Base-by-base conservation (phyloP, 1,140 invertebrate species). In the Eueides isabella region DNA sequence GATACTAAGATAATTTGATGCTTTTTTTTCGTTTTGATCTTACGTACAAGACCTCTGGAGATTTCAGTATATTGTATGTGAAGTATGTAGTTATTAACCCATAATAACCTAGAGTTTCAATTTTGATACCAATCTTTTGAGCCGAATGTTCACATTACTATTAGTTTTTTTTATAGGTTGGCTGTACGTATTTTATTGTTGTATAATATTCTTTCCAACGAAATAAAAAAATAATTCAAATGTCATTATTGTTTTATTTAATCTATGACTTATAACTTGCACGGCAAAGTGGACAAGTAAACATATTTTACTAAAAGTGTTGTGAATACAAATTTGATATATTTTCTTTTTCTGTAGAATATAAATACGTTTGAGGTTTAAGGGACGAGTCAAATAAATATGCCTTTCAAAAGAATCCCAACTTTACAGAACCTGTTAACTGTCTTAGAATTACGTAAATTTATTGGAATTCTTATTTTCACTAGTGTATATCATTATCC, bases 381-480 rank as follows among this genome's bases (percentile, higher is more conserved):
- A n/a, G 2, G 48, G 48, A 55, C 48, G 48, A 55, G 48, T 55
- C 48, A 19, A 55, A 55, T n/a, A 77, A 79, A 81, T 84, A 84
- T 82, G 78, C 80, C 72, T 75, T 81, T 72, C 79, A 82, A 82
- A 82, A 79, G 74, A 82, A 85, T 81, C 48, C 48, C 48, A 55
- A 19, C n/a, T 55, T 80, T 77, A 77, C 83, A 71, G 80, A 80
- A 77, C 77, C 76, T 78, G 72, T n/a, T 82, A 78, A 80, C 78
- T 78, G 77, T 80, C 75, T 76, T 80, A 74, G 83, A 85, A 84
- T 79, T 85, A 77, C 80, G 79, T 80, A 81, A 86, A 80, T 86
- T 84, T 82, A 75, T 85, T 80, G 79, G 79, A 74, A 86, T 86
- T 77, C 75, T 85, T 77, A 82, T 85, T 81, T 84, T 78, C 80